These are phyloP conservation scores for Ctenopoma multispine DNA, from an alignment of 2,797 vertebrate species.

Conservation along the genomic window DNA sequence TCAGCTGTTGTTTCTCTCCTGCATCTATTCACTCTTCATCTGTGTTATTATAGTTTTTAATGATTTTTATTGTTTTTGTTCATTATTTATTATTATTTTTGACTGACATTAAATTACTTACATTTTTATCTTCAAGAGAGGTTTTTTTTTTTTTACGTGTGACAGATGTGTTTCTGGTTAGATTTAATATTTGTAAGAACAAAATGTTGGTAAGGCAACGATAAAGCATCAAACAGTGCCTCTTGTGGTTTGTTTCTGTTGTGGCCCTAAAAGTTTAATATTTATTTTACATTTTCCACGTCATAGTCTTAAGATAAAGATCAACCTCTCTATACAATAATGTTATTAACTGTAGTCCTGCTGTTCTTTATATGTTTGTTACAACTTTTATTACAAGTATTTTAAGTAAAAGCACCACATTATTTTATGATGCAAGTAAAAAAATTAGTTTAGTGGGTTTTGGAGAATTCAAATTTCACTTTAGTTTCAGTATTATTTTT, in stretches of 20 bases:
- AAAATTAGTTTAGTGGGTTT: neutral
- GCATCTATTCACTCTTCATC: slow-evolving; percentile 9
- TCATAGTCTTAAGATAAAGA: neutral
- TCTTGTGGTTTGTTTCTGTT: slow-evolving; percentile 47
- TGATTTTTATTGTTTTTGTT: neutral
- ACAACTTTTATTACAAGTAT: no score
- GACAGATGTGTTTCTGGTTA: neutral
- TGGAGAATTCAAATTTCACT: neutral
- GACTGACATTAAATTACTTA: neutral
- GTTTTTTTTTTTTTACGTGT: slow-evolving; percentile 7
- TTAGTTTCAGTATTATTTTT: neutral
- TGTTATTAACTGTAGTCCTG: neutral
- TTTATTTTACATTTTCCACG: neutral
- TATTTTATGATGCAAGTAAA: no score
- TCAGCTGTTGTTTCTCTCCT: slow-evolving; percentile 51
- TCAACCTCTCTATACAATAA: neutral
- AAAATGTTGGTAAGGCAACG: neutral
- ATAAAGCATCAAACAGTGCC: slow-evolving; percentile 26
- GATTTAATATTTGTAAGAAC: neutral
- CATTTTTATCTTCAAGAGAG: slow-evolving; percentile 1
- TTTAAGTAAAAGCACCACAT: neutral
- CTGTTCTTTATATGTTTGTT: neutral
- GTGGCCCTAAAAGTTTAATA: neutral
- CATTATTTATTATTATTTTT: neutral
- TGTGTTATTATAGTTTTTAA: slow-evolving; percentile 30